Conservation (phyloP, 2,797 vertebrate species). For the Percopsis omiscomaycus region DNA sequence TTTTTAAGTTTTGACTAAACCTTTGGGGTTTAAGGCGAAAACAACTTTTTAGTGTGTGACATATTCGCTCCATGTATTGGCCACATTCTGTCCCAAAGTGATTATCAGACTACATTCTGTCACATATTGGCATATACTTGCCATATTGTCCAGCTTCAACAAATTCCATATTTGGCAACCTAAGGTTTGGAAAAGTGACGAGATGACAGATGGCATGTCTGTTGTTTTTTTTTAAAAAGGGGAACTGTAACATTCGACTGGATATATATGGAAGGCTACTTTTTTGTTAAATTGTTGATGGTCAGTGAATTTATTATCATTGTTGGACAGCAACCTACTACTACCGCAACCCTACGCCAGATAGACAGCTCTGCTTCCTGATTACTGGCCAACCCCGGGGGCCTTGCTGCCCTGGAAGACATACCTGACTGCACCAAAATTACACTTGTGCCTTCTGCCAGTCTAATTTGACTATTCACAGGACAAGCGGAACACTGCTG, state of each 20-base stretch:
- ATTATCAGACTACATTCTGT: slow-evolving; percentile 12
- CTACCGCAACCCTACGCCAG: slow-evolving; percentile 57
- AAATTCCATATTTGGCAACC: slow-evolving; percentile 10
- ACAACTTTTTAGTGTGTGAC: slow-evolving; percentile 7
- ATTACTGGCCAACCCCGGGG: slow-evolving; percentile 51
- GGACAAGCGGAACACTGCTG: slow-evolving; percentile 32
- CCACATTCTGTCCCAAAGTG: background rate
- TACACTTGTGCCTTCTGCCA: slow-evolving; percentile 53
- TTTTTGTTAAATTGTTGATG: slow-evolving; percentile 33
- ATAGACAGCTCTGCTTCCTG: slow-evolving; percentile 61
- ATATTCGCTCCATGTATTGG: background rate
- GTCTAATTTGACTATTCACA: slow-evolving; percentile 59
- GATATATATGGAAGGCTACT: slow-evolving; percentile 13
- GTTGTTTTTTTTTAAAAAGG: slow-evolving; percentile 18
- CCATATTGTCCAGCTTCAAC: background rate
- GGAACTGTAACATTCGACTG: background rate
- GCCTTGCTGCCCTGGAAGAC: slow-evolving; percentile 47
- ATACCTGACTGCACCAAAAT: slow-evolving; percentile 68
- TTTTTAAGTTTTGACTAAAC: slow-evolving; percentile 57
- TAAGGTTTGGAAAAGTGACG: background rate
- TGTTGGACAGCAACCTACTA: slow-evolving; percentile 48
- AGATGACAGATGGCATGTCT: background rate
- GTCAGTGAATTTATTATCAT: slow-evolving; percentile 40
- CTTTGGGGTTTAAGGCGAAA: slow-evolving; percentile 15
- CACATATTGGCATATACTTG: background rate